phyloP scores from a whole-genome alignment of 2,797 vertebrate genomes.

The Spatula clypeata region DNA sequence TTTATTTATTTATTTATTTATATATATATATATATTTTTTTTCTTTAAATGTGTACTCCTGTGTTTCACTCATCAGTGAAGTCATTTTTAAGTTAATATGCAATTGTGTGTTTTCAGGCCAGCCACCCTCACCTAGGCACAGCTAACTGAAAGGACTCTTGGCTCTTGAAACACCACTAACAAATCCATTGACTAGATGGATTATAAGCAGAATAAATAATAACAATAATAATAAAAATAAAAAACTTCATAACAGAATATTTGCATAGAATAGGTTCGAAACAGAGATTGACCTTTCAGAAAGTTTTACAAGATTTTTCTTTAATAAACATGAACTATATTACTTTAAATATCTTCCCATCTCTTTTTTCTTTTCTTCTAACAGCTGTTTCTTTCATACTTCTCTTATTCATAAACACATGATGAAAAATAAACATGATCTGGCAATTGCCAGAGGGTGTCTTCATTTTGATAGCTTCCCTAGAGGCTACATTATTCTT shows the following conservation, averaged over 20 bases:
- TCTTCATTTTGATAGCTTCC: conserved; percentile 22
- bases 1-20: not conserved
- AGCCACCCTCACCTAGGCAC: not conserved
- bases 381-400: conserved; percentile 1
- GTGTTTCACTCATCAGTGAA: not conserved
- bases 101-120: not conserved
- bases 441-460: not conserved
- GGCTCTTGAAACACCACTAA: not conserved
- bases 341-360: not conserved
- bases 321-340: not conserved
- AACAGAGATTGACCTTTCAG: not conserved
- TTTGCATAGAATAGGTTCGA: not conserved
- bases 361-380: not conserved
- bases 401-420: conserved; percentile 21
- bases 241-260: not conserved
- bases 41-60: not conserved
- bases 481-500: conserved; percentile 18
- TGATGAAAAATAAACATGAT: not conserved
- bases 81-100: not conserved
- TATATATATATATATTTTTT: too few relatives aligned
- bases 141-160: not conserved
- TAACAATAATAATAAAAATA: not conserved
- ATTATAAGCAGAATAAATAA: not conserved
- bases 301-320: not conserved
- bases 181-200: not conserved